A percentile compares a stretch with the other conserved stretches of the same genome.
phyloP scores from a whole-genome alignment of 1,140 invertebrate genomes.

The Papilio polyxenes region DNA sequence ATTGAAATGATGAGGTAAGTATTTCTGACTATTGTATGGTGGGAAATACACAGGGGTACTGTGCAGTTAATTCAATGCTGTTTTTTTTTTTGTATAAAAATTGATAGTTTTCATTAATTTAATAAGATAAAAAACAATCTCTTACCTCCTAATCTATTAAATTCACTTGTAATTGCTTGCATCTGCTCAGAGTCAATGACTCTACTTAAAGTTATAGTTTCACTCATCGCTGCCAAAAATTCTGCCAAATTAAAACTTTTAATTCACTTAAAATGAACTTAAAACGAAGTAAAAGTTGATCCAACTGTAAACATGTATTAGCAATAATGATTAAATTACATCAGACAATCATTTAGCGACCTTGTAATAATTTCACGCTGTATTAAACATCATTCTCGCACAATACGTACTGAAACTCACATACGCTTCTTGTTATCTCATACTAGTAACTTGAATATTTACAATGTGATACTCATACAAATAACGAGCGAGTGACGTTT shows the following conservation, averaged over 20 bases:
- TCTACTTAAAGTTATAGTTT: constrained; percentile 66
- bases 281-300: constrained; percentile 2
- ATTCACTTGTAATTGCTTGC: constrained; percentile 76
- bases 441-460: background rate
- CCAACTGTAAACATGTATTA: background rate
- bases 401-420: background rate
- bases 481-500: background rate
- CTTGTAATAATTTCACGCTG: constrained; percentile 4
- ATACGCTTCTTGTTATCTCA: background rate
- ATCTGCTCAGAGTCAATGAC: constrained; percentile 71
- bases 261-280: background rate
- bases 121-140: background rate
- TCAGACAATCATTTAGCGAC: constrained; percentile 1
- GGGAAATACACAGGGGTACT: no score
- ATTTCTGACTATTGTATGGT: no score
- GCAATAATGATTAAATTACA: background rate
- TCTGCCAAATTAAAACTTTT: background rate
- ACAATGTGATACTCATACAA: background rate
- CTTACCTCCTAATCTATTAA: constrained; percentile 78
- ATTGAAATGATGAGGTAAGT: no score
- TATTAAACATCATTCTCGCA: constrained; percentile 4
- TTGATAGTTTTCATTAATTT: background rate
- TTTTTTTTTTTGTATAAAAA: no score
- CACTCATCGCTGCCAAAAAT: constrained; percentile 40
- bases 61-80: no score